These are phyloP conservation scores for Cyphomyrus discorhynchus DNA, from an alignment of 2,113 vertebrate genomes.

Conservation along the genomic window DNA sequence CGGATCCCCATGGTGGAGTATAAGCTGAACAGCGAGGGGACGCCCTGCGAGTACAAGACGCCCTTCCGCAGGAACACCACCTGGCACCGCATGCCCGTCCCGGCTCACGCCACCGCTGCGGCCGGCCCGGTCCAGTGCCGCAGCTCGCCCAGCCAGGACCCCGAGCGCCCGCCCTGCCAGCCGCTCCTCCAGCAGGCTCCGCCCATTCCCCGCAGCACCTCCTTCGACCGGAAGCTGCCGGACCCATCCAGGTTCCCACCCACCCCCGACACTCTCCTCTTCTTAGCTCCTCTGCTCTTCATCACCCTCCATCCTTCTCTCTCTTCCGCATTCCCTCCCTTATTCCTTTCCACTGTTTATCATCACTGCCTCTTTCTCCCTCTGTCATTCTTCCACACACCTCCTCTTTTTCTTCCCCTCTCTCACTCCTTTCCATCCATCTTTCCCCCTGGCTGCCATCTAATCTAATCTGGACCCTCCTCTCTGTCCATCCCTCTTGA, in stretches of 20 bases:
- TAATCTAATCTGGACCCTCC: not conserved
- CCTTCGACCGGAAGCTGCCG: constrained; percentile 87
- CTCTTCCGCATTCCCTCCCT: not conserved
- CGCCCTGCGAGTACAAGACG: constrained; percentile 95
- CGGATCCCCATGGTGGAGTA: constrained; percentile 97
- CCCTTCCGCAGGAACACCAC: constrained; percentile 94
- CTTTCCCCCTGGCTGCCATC: not conserved
- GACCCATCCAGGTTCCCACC: constrained; percentile 79
- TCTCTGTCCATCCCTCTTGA: constrained; percentile 14
- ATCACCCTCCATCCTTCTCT: not conserved
- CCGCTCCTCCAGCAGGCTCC: constrained; percentile 82
- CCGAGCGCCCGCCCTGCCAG: constrained; percentile 80
- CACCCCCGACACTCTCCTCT: not conserved
- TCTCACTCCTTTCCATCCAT: not conserved
- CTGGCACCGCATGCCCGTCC: constrained; percentile 85
- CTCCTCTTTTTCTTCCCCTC: constrained; percentile 12
- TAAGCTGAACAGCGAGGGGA: constrained; percentile 93
- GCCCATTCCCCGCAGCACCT: constrained; percentile 86
- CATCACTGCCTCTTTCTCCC: constrained; percentile 30
- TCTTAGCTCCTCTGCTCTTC: not conserved
- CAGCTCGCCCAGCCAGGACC: constrained; percentile 79
- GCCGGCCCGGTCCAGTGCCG: constrained; percentile 67
- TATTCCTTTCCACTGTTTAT: constrained; percentile 13
- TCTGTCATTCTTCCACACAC: not conserved
- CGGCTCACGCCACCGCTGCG: constrained; percentile 39